Conservation (phyloP, 1,140 invertebrate genomes). For the Euschistus heros region DNA sequence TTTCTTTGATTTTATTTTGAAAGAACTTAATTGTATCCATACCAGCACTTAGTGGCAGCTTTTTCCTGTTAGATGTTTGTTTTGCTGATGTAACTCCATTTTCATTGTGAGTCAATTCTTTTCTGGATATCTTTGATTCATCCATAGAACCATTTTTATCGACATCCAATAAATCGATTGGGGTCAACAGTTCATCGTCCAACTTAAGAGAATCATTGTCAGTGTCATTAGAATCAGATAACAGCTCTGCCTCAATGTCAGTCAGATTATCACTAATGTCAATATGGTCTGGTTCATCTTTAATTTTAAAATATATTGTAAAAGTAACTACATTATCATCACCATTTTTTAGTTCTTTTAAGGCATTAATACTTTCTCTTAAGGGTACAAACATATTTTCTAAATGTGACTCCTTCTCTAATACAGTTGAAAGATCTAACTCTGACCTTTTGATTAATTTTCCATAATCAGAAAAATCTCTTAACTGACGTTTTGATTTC, state of each 20-base stretch:
- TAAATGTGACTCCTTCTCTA: background rate
- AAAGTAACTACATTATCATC: background rate
- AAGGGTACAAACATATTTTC: background rate
- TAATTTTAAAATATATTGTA: constrained; percentile 5
- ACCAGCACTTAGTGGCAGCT: background rate
- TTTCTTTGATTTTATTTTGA: background rate
- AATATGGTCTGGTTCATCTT: background rate
- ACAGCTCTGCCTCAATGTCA: background rate
- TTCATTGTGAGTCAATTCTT: too few species aligned
- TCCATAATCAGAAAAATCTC: background rate
- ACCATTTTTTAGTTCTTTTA: background rate
- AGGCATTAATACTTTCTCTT: background rate
- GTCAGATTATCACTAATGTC: background rate
- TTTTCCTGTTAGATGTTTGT: background rate
- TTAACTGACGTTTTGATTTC: background rate
- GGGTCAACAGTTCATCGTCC: background rate
- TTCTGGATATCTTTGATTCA: background rate
- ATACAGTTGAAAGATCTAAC: background rate
- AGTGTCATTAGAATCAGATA: background rate
- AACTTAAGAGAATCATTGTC: background rate
- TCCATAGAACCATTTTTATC: background rate
- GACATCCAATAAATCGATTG: background rate
- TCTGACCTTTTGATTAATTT: background rate
- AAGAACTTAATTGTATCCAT: background rate
- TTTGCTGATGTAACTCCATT: background rate